These are phyloP conservation scores for Bettongia penicillata DNA, from an alignment of 2,113 vertebrate species.

Conservation along the genomic window DNA sequence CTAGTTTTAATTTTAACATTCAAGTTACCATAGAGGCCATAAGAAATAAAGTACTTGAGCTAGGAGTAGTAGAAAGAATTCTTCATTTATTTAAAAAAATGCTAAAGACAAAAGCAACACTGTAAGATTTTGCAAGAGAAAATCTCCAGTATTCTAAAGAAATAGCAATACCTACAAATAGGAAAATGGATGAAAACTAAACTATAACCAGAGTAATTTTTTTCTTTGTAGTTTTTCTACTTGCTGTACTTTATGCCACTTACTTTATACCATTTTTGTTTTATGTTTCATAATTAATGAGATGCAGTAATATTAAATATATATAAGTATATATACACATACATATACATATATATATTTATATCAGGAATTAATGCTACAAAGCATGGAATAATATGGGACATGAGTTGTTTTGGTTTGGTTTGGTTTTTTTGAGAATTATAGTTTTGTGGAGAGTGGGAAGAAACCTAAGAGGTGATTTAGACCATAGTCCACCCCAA, in stretches of 20 bases:
- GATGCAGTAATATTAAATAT: neutral
- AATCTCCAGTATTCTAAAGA: neutral
- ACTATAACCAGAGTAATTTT: neutral
- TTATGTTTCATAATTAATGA: neutral
- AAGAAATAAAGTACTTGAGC: neutral
- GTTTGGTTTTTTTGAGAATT: neutral
- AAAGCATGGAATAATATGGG: neutral
- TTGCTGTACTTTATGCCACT: neutral
- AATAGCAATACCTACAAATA: neutral
- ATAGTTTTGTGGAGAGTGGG: neutral
- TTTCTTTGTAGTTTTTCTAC: neutral
- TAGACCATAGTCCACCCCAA: neutral
- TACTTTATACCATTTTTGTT: neutral
- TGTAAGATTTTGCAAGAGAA: neutral
- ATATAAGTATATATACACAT: neutral
- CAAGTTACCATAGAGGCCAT: neutral
- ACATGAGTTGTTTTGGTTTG: no score
- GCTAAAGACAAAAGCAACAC: neutral
- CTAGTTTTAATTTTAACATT: fast-evolving
- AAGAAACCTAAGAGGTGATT: neutral
- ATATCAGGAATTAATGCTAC: neutral
- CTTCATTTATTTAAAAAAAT: neutral
- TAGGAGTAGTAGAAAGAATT: neutral
- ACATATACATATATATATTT: neutral
- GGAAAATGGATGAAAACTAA: neutral